Evolutionary conservation across 2,113 vertebrate genomes (phyloP).

Genomic region (Parus major): DNA sequence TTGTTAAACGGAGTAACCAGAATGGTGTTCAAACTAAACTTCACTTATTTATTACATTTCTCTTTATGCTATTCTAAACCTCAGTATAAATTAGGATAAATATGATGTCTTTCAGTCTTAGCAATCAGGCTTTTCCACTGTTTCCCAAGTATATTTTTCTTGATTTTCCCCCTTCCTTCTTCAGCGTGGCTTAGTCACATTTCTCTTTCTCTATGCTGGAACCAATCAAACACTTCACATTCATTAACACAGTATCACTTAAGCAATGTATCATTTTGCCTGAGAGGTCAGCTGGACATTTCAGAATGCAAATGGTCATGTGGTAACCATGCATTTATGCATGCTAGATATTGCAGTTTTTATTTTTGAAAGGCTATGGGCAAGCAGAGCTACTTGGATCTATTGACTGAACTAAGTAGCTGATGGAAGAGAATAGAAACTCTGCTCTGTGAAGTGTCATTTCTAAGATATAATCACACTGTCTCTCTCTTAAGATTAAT

Average conservation of each 20-base stretch:
- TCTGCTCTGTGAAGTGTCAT: neutral
- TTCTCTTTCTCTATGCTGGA: neutral
- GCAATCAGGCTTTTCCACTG: neutral
- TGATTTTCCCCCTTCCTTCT: rapidly evolving
- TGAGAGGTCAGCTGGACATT: neutral
- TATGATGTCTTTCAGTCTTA: neutral
- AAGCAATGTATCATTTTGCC: neutral
- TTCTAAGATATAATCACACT: neutral
- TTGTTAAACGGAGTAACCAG: neutral
- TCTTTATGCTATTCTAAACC: neutral
- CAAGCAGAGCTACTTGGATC: neutral
- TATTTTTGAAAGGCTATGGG: neutral
- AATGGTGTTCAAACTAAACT: neutral
- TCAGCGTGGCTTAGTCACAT: neutral
- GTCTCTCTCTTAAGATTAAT: neutral
- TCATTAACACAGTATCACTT: neutral
- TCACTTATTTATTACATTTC: neutral
- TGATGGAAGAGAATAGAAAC: neutral
- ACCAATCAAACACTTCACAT: neutral
- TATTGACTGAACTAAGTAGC: neutral
- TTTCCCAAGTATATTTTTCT: neutral
- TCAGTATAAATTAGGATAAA: neutral
- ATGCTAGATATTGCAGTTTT: neutral
- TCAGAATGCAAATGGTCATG: neutral
- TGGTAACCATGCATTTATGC: too few species aligned